These are phyloP conservation scores for Drosophila differens DNA, from an alignment of 2,888 invertebrate species.

Conservation along the genomic window DNA sequence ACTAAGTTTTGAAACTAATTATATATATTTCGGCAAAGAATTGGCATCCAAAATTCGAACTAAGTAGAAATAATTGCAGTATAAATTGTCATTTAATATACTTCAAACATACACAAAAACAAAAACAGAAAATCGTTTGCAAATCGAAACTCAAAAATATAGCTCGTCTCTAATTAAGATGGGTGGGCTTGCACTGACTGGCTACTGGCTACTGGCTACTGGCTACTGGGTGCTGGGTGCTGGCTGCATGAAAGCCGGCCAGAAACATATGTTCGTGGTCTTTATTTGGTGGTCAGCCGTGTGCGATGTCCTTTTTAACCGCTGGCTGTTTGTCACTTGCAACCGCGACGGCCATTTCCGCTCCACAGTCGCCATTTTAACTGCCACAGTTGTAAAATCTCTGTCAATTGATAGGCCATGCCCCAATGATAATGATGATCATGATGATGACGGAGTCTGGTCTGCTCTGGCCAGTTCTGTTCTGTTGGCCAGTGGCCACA, in stretches of 20 bases:
- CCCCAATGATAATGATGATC: conserved; percentile 1
- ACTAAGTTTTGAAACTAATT: background rate
- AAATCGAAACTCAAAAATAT: background rate
- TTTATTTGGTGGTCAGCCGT: conserved; percentile 78
- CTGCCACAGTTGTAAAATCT: conserved; percentile 56
- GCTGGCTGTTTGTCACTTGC: conserved; percentile 81
- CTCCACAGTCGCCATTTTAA: conserved; percentile 50
- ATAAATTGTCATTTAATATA: background rate
- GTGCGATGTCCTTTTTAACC: conserved; percentile 36
- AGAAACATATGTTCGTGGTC: conserved; percentile 83
- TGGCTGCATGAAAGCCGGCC: conserved; percentile 10
- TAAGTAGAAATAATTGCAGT: background rate
- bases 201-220: background rate
- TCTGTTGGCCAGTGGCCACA: conserved; percentile 51
- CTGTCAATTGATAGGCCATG: conserved; percentile 67
- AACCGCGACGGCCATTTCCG: conserved; percentile 71
- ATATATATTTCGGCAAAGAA: background rate
- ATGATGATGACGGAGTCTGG: background rate
- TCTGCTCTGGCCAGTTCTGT: background rate
- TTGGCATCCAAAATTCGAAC: background rate
- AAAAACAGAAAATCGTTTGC: background rate
- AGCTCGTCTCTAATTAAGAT: background rate
- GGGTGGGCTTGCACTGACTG: background rate
- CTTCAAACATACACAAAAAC: background rate
- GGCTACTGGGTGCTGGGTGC: background rate